A percentile compares a stretch with the other conserved stretches of the same genome.
Conservation (phyloP, 2,888 invertebrate genomes). For the Stomorhina lunata region DNA sequence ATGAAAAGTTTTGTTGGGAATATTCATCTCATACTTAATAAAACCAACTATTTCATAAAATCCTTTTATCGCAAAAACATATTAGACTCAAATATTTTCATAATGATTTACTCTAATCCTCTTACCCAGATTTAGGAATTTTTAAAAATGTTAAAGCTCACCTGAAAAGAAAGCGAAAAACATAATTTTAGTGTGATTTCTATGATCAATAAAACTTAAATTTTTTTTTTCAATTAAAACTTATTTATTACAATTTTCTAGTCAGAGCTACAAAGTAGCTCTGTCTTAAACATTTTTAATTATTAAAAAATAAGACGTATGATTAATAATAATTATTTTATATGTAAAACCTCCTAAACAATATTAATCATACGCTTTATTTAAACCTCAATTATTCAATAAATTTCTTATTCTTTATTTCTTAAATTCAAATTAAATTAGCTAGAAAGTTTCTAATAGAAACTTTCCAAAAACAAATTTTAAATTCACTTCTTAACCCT, state of each 20-base stretch:
- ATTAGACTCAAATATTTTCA: neutral
- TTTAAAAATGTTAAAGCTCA: neutral
- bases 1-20: no score
- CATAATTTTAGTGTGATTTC: no score
- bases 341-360: neutral
- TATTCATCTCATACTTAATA: no score
- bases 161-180: neutral
- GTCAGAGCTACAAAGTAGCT: no score
- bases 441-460: neutral
- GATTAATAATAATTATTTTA: no score
- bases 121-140: neutral
- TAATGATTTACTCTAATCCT: neutral
- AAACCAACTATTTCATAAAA: no score
- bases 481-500: neutral
- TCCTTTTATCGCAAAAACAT: no score
- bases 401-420: neutral
- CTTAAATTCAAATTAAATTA: neutral
- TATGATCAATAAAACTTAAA: no score
- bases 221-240: no score
- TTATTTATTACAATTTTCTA: no score
- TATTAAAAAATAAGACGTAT: no score
- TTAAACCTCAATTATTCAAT: neutral
- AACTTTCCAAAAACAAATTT: neutral
- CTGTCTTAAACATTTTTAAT: no score
- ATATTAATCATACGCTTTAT: neutral